These are phyloP conservation scores for Scalopus aquaticus DNA, from an alignment of 2,113 vertebrate species.

Conservation along the genomic window DNA sequence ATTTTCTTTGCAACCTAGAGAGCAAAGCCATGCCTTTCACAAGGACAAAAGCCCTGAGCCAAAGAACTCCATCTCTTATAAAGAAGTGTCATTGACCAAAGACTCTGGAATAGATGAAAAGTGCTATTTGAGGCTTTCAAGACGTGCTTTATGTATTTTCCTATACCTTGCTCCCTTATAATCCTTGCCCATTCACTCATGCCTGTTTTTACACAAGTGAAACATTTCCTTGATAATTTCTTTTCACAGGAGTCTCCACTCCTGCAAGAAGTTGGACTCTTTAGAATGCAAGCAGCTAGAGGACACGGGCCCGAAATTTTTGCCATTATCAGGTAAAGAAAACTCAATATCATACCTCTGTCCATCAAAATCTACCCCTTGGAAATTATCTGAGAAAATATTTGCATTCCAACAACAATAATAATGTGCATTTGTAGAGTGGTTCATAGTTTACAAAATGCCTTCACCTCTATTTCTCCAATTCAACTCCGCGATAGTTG, in stretches of 20 bases:
- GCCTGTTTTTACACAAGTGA: conserved; percentile 18
- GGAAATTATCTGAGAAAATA: conserved; percentile 28
- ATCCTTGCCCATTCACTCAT: not conserved
- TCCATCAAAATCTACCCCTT: not conserved
- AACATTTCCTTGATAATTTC: conserved; percentile 46
- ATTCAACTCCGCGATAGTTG: not conserved
- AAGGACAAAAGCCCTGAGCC: conserved; percentile 50
- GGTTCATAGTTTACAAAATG: conserved; percentile 36
- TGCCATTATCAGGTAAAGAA: not conserved
- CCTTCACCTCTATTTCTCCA: not conserved
- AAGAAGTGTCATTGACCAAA: conserved; percentile 43
- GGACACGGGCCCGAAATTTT: not conserved
- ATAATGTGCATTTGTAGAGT: not conserved
- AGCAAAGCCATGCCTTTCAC: conserved; percentile 64
- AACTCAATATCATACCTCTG: not conserved
- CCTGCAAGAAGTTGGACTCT: not conserved
- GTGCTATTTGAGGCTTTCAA: conserved; percentile 18
- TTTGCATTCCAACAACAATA: not conserved
- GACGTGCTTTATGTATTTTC: not conserved
- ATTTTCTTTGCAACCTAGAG: conserved; percentile 65
- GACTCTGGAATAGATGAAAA: conserved; percentile 9
- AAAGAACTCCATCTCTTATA: conserved; percentile 37
- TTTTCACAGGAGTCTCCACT: conserved; percentile 1
- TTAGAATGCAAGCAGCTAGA: not conserved
- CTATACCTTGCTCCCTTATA: not conserved